phyloP scores from a whole-genome alignment of 1,140 invertebrate species.

The Aporrectodea caliginosa region DNA sequence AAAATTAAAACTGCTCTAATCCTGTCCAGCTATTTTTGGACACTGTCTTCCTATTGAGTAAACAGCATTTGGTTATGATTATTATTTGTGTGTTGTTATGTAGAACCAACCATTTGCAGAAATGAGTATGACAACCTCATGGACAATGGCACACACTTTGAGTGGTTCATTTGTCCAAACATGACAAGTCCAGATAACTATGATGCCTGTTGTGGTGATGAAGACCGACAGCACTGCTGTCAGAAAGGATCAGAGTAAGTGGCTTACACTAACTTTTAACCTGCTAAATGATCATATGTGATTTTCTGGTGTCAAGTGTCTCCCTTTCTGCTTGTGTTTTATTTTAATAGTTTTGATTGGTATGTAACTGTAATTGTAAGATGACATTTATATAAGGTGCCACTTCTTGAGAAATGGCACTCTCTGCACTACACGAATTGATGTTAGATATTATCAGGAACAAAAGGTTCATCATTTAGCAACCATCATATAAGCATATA shows the following conservation, averaged over 20 bases:
- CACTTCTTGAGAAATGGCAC: background rate
- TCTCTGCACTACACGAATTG: too few species aligned
- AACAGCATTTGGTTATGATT: too few species aligned
- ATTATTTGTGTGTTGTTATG: background rate
- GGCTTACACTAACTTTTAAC: too few species aligned
- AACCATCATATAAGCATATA: too few species aligned
- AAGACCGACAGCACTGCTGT: conserved; percentile 13
- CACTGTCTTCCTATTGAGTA: too few species aligned
- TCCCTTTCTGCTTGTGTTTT: background rate
- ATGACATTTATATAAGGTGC: background rate
- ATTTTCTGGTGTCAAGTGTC: background rate
- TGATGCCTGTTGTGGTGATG: conserved; percentile 12
- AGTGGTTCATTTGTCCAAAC: conserved; percentile 19
- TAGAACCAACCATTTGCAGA: conserved; percentile 16
- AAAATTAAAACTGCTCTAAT: too few species aligned
- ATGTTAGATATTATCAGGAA: too few species aligned
- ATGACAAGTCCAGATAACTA: background rate
- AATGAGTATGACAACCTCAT: conserved; percentile 23
- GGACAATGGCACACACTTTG: conserved; percentile 19
- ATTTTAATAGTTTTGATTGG: background rate
- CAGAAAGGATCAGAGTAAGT: background rate
- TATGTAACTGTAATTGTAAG: background rate
- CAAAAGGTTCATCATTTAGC: too few species aligned
- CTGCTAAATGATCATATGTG: background rate
- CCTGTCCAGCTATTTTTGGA: too few species aligned